Evolutionary conservation across 1,140 invertebrate genomes (phyloP), one percentile per base, ranked within the genome.

Genomic region (Nixonia krombeini): DNA sequence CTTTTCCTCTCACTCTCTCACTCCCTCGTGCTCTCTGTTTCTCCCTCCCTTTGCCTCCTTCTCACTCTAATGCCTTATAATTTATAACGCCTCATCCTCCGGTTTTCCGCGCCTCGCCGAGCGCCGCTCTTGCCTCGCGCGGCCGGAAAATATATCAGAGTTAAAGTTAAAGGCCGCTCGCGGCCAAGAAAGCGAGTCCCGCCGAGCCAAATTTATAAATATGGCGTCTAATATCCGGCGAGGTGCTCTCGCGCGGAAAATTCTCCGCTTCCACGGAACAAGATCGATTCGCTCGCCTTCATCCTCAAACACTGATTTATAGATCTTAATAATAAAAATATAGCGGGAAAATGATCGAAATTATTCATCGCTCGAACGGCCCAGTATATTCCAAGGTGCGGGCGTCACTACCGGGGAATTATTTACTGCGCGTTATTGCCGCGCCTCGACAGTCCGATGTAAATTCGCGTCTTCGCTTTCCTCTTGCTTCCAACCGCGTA

Each of bases 91-190:
- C 73, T 67, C 70, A 63, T 71, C 63, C 68, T 59, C 58, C 41
- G 44, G 25, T 53, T 57, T 63, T 47, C 51, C 51, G 40, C 53
- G 21, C 53, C 49, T 64, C 49, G 53, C 49, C 51, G 44, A 57
- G 42, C 50, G 49, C 40, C 52, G 26, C 51, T 61, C 51, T 44
- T 21, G 9, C 37, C 68, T 47, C 70, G 55, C 53, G 61, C 61
- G 49, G 62, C 67, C 61, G 51, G 72, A 78, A 82, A 78, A 82
- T 82, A 81, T 82, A 82, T 83, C 81, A 82, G 80, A 69, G 74
- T 82, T 82, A 81, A 81, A 76, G 80, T 76, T 82, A 78, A 78
- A 78, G 75, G 74, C 72, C 58, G 66, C 70, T 58, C 67, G 72
- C 63, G 62, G 66, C 72, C 65, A 72, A 74, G 72, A 73, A 79